These are phyloP conservation scores for Myotis davidii DNA, from an alignment of 2,113 vertebrate genomes.

Conservation along the genomic window DNA sequence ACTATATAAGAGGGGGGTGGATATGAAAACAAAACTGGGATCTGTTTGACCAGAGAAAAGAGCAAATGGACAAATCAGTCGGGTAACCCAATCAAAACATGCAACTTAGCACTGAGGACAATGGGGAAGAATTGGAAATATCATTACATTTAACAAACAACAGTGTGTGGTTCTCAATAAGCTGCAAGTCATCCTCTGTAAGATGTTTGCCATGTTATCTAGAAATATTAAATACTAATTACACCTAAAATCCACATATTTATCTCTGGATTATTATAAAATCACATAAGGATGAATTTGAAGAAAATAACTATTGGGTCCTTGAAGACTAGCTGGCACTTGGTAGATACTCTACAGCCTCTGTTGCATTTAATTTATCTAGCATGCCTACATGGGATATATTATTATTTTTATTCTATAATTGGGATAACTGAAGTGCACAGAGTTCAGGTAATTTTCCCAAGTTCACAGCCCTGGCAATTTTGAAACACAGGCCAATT, in stretches of 20 bases:
- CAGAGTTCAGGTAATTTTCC: neutral
- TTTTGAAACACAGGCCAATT: neutral
- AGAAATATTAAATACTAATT: neutral
- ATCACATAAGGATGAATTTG: neutral
- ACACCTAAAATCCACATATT: neutral
- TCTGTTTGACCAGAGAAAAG: neutral
- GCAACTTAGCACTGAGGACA: neutral
- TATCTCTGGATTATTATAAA: neutral
- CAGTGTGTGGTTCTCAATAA: neutral
- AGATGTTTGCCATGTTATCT: neutral
- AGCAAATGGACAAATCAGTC: neutral
- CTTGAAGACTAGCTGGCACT: neutral
- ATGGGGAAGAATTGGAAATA: neutral
- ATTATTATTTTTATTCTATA: neutral
- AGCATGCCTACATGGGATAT: neutral
- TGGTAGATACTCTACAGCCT: neutral
- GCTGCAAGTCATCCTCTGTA: neutral
- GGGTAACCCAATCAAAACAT: neutral
- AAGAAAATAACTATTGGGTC: neutral
- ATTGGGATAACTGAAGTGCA: neutral
- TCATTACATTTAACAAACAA: neutral
- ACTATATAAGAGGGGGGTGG: neutral
- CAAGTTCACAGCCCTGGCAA: neutral
- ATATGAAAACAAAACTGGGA: neutral
- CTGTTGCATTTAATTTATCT: neutral